These are phyloP conservation scores for Synergus japonicus DNA, from an alignment of 2,888 invertebrate species.

Conservation along the genomic window DNA sequence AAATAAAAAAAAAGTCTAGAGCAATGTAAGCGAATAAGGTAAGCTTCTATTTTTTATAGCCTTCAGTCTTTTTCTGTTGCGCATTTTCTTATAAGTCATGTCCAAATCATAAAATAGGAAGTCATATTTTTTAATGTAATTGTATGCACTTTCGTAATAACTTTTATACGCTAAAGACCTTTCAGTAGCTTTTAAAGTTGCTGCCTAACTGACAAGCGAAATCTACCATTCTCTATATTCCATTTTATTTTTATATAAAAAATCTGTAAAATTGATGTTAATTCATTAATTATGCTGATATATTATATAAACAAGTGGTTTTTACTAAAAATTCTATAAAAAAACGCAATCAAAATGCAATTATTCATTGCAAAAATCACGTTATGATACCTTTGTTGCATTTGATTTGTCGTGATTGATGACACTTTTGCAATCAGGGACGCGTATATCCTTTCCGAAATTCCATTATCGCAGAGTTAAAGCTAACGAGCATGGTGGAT, in stretches of 20 bases:
- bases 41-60: background rate
- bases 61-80: background rate
- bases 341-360: constrained; percentile 17
- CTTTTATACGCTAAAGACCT: too few relatives aligned
- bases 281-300: background rate
- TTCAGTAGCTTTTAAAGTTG: background rate
- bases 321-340: background rate
- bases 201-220: background rate
- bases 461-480: constrained; percentile 6
- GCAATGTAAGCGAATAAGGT: background rate
- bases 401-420: background rate
- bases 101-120: background rate
- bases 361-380: background rate
- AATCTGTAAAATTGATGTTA: background rate
- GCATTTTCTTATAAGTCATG: background rate
- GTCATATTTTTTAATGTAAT: background rate
- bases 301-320: background rate
- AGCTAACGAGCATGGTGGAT: constrained; percentile 32
- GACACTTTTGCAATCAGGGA: constrained; percentile 9
- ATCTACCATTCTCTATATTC: background rate
- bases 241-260: background rate
- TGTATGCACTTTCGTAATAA: too few relatives aligned
- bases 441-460: constrained; percentile 12
- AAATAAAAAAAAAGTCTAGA: background rate
- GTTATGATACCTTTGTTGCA: background rate